These are phyloP conservation scores for Drosophila ezoana DNA, from an alignment of 2,888 invertebrate genomes.

Conservation along the genomic window DNA sequence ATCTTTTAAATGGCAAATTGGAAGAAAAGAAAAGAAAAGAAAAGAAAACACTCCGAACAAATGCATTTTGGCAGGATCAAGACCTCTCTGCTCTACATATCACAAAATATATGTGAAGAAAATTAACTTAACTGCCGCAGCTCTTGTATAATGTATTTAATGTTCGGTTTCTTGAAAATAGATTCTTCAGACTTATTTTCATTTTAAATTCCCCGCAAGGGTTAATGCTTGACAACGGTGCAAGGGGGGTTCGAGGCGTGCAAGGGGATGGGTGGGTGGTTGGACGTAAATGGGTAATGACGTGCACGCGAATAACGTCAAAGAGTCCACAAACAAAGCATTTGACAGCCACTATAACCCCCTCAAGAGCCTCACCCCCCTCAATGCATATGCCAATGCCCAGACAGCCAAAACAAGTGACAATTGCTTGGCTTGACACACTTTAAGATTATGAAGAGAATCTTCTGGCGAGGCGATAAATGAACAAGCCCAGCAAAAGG, in stretches of 20 bases:
- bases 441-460: constrained; percentile 48
- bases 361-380: background rate
- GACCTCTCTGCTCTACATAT: accelerated
- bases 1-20: too few species aligned
- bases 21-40: too few species aligned
- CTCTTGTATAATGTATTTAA: background rate
- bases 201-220: constrained; percentile 55
- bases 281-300: constrained; percentile 49
- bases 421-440: constrained; percentile 79
- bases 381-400: constrained; percentile 27
- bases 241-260: background rate
- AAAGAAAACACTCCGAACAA: too few species aligned
- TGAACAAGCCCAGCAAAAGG: constrained; percentile 35
- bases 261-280: constrained; percentile 1
- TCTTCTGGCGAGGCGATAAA: constrained; percentile 19
- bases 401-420: constrained; percentile 41
- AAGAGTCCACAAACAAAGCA: constrained; percentile 39
- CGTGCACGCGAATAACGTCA: constrained; percentile 64
- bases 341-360: background rate
- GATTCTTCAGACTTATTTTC: constrained; percentile 22
- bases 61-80: too few species aligned
- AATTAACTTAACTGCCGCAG: too few species aligned
- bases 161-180: background rate
- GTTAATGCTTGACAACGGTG: constrained; percentile 27
- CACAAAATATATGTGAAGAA: too few species aligned